Evolutionary conservation across 2,888 invertebrate species (phyloP).

Genomic region (Cyclophora albipunctata): DNA sequence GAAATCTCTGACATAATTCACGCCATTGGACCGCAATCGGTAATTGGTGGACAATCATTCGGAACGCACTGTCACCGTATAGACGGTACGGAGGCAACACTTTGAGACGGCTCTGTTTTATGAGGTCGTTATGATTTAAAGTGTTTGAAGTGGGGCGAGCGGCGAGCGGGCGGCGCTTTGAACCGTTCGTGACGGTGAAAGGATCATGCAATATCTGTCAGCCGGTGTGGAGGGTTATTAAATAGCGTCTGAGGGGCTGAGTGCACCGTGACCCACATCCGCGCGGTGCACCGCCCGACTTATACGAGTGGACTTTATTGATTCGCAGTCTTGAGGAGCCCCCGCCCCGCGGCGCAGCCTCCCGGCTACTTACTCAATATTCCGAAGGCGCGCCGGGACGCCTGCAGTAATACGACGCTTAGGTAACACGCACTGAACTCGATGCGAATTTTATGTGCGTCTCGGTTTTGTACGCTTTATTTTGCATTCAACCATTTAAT

Average conservation of each 20-base stretch:
- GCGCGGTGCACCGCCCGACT: slow-evolving; percentile 63
- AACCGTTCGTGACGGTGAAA: slow-evolving; percentile 26
- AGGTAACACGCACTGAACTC: slow-evolving; percentile 48
- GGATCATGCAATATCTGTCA: slow-evolving; percentile 60
- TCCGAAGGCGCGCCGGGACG: slow-evolving; percentile 52
- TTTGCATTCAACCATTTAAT: slow-evolving; percentile 6
- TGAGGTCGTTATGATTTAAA: slow-evolving; percentile 33
- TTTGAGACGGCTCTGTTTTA: slow-evolving; percentile 26
- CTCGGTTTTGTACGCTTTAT: slow-evolving; percentile 29
- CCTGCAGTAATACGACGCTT: slow-evolving; percentile 56
- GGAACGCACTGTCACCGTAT: slow-evolving; percentile 21
- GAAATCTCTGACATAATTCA: slow-evolving; percentile 62
- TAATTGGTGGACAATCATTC: slow-evolving; percentile 42
- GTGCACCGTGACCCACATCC: slow-evolving; percentile 73
- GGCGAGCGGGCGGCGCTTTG: slow-evolving; percentile 22
- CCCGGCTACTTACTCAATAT: slow-evolving; percentile 69
- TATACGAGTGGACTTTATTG: slow-evolving; percentile 75
- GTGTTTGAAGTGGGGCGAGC: slow-evolving; percentile 36
- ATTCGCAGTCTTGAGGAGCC: slow-evolving; percentile 75
- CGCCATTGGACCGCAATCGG: slow-evolving; percentile 52
- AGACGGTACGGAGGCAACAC: slow-evolving; percentile 10
- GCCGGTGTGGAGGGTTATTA: slow-evolving; percentile 55
- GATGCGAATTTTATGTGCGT: slow-evolving; percentile 40
- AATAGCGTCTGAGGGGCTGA: slow-evolving; percentile 56
- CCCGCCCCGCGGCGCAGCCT: slow-evolving; percentile 26